Conservation (phyloP, 2,113 vertebrate genomes). For the Cheilinus undulatus region DNA sequence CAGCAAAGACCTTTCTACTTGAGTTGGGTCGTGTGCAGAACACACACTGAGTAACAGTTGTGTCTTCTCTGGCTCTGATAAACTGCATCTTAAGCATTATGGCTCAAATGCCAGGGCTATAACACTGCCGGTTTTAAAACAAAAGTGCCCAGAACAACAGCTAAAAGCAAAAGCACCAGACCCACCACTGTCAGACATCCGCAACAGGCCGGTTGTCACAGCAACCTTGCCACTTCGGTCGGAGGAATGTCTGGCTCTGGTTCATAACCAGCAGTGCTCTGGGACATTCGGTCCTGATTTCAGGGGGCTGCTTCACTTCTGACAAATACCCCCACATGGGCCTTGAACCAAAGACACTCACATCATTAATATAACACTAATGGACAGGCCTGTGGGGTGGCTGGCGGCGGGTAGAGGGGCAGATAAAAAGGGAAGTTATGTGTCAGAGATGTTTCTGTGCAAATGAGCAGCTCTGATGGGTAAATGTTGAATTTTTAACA, state of each 20-base stretch:
- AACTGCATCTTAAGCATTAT: conserved; percentile 5
- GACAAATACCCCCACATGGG: conserved; percentile 44
- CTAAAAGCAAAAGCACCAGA: conserved; percentile 14
- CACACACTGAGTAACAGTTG: conserved; percentile 7
- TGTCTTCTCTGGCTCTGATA: conserved; percentile 9
- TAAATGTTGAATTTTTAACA: conserved; percentile 21
- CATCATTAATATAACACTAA: conserved; percentile 32
- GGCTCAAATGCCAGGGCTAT: conserved; percentile 19
- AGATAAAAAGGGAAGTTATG: conserved; percentile 26
- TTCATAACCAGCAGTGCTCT: conserved; percentile 59
- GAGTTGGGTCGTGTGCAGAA: background rate
- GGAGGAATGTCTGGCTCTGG: conserved; percentile 70
- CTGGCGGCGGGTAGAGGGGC: conserved; percentile 3
- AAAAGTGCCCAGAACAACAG: background rate
- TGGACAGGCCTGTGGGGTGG: conserved; percentile 33
- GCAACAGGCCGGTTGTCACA: conserved; percentile 41
- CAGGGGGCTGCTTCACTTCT: conserved; percentile 34
- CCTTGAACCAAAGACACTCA: conserved; percentile 19
- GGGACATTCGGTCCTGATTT: conserved; percentile 36
- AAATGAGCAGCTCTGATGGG: conserved; percentile 16
- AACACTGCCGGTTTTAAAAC: conserved; percentile 9
- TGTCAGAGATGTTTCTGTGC: conserved; percentile 33
- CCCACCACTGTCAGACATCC: conserved; percentile 48
- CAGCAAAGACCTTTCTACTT: conserved; percentile 27
- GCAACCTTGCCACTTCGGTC: conserved; percentile 47